Base-by-base conservation (phyloP, 2,888 invertebrate species). In the Tetropium fuscum region DNA sequence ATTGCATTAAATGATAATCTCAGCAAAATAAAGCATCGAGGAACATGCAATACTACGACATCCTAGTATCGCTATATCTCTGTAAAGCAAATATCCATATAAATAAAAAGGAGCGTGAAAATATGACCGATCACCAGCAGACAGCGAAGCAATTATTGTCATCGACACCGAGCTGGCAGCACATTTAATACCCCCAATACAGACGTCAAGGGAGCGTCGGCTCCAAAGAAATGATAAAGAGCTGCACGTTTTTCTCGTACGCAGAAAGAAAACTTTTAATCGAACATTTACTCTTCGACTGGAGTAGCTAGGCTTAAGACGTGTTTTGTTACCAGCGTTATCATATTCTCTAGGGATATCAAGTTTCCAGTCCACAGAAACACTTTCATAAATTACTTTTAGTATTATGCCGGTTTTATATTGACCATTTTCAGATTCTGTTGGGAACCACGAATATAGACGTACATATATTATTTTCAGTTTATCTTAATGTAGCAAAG, bases 221-320 rank as follows among this genome's bases (percentile, higher is more conserved):
- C 51, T 38, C 40, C 25, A 16, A 34, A 51, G 51, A 51, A 40
- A 34, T 32, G 30, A 47, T 34, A 47, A 34, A 47, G 47, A 25
- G 6, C 44, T 47, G 18, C 19, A 32, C 19, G 15, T 60, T 64
- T 60, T 51, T 53, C 53, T 48, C 53, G 66, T 60, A 60, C 59
- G 58, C 62, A 64, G 63, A 70, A 67, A 64, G 71, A 68, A 72
- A 73, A 72, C 64, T 72, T 73, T 72, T 71, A 73, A 73, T 74
- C 72, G 71, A 71, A 71, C 72, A 68, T 74, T 62, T 74, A 71
- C 68, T 68, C 69, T 68, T 71, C 71, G 65, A 69, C 68, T 70
- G 63, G 63, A 66, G 63, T 56, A 60, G 66, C 60, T 68, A 54
- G 65, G 66, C 66, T 69, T 71, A 70, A 71, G 71, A 71, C 64